phyloP scores from a whole-genome alignment of 2,888 invertebrate genomes.

The Eristalis intricaria region DNA sequence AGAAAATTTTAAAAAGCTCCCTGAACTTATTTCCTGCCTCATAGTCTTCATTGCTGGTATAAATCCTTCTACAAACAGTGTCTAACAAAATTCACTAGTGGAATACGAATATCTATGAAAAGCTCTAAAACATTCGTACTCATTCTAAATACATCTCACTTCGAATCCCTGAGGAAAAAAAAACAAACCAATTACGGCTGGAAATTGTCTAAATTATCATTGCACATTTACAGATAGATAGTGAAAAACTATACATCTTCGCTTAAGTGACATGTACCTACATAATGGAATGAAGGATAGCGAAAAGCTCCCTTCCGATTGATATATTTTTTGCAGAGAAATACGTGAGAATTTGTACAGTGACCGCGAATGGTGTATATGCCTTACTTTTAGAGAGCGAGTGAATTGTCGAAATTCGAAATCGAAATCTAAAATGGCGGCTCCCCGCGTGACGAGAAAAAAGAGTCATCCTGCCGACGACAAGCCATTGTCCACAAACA shows the following conservation, averaged over 20 bases:
- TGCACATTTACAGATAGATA: constrained; percentile 10
- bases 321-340: constrained; percentile 37
- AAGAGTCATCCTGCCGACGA: constrained; percentile 64
- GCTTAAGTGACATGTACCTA: constrained; percentile 26
- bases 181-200: constrained; percentile 3
- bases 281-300: constrained; percentile 19
- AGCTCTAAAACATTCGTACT: constrained; percentile 33
- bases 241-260: not conserved
- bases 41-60: constrained; percentile 43
- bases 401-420: constrained; percentile 56
- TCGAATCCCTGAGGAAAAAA: constrained; percentile 19
- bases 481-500: constrained; percentile 62
- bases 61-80: constrained; percentile 62
- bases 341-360: constrained; percentile 35
- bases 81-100: constrained; percentile 50
- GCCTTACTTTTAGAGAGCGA: constrained; percentile 20
- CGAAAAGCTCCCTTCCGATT: constrained; percentile 51
- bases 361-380: constrained; percentile 69
- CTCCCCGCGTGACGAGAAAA: constrained; percentile 52
- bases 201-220: constrained; percentile 6
- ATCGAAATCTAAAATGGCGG: constrained; percentile 71
- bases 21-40: constrained; percentile 48
- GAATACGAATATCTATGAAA: constrained; percentile 30
- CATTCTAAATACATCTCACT: constrained; percentile 28
- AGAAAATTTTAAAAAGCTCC: constrained; percentile 68